phyloP scores from a whole-genome alignment of 1,140 invertebrate species.

The Drosophila takahashii region DNA sequence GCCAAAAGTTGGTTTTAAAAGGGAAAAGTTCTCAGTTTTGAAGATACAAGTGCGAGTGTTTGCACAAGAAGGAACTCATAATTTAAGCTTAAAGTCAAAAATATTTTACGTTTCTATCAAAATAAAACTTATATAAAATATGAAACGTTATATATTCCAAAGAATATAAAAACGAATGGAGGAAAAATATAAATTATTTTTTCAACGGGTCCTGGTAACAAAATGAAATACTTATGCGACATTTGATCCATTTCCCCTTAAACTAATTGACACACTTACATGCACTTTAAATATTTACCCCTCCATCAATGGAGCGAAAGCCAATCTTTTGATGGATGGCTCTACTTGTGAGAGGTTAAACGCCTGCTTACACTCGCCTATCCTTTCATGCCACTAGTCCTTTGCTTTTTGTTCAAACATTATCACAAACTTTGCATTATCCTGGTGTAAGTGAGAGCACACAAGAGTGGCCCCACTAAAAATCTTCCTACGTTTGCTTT shows the following conservation, averaged over 20 bases:
- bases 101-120: neutral
- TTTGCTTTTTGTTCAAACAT: slow-evolving; percentile 45
- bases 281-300: slow-evolving; percentile 32
- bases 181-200: neutral
- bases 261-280: slow-evolving; percentile 5
- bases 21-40: slow-evolving; percentile 12
- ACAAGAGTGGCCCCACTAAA: slow-evolving; percentile 11
- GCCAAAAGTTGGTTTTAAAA: slow-evolving; percentile 11
- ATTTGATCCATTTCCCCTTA: slow-evolving; percentile 6
- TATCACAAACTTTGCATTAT: slow-evolving; percentile 53
- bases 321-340: slow-evolving; percentile 47
- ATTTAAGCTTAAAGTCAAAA: neutral
- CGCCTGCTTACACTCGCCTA: slow-evolving; percentile 35
- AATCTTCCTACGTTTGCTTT: slow-evolving; percentile 2
- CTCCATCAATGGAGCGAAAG: slow-evolving; percentile 26
- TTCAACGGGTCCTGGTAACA: neutral
- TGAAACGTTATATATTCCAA: neutral
- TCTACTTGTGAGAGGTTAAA: slow-evolving; percentile 40
- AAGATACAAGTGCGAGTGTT: neutral
- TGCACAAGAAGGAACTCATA: neutral
- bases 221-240: neutral
- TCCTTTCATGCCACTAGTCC: slow-evolving; percentile 28
- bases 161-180: neutral
- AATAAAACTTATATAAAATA: neutral
- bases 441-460: slow-evolving; percentile 31